These are phyloP conservation scores for Drosophila persimilis DNA, from an alignment of 1,140 invertebrate species.

Conservation along the genomic window DNA sequence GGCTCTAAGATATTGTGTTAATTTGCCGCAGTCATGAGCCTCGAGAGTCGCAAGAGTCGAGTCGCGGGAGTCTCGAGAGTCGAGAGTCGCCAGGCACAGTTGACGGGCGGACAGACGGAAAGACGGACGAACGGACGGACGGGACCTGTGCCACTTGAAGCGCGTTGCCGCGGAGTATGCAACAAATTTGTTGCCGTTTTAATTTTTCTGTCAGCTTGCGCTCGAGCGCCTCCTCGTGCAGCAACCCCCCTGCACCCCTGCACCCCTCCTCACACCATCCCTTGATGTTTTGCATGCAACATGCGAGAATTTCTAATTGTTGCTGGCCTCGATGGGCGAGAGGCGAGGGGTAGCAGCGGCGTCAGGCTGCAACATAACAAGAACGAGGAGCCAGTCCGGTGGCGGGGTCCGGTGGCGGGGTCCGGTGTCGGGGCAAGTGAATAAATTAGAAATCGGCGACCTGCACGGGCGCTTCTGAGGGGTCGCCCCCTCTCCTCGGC, in stretches of 20 bases:
- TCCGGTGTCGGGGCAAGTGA: constrained; percentile 59
- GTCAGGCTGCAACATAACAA: constrained; percentile 45
- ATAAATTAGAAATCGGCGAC: constrained; percentile 75
- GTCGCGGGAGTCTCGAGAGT: constrained; percentile 1
- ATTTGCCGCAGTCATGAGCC: constrained; percentile 75
- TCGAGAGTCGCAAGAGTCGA: constrained; percentile 12
- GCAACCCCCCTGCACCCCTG: not conserved
- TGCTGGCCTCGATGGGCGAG: constrained; percentile 27
- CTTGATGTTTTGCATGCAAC: constrained; percentile 41
- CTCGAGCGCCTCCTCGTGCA: constrained; percentile 52
- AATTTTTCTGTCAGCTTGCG: constrained; percentile 73
- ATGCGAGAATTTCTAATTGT: constrained; percentile 75
- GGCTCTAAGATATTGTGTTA: constrained; percentile 70
- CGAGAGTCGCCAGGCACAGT: not conserved
- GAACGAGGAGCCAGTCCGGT: constrained; percentile 56
- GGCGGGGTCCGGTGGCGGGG: constrained; percentile 46
- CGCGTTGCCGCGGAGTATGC: constrained; percentile 64
- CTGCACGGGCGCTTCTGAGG: constrained; percentile 40
- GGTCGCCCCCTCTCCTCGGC: not conserved
- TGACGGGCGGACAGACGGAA: no score
- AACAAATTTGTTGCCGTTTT: constrained; percentile 77
- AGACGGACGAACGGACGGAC: no score
- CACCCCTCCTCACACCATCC: not conserved
- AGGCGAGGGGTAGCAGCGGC: constrained; percentile 26
- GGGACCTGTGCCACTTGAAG: constrained; percentile 42